Evolutionary conservation across 2,797 vertebrate species (phyloP).

Genomic region (Erithacus rubecula): DNA sequence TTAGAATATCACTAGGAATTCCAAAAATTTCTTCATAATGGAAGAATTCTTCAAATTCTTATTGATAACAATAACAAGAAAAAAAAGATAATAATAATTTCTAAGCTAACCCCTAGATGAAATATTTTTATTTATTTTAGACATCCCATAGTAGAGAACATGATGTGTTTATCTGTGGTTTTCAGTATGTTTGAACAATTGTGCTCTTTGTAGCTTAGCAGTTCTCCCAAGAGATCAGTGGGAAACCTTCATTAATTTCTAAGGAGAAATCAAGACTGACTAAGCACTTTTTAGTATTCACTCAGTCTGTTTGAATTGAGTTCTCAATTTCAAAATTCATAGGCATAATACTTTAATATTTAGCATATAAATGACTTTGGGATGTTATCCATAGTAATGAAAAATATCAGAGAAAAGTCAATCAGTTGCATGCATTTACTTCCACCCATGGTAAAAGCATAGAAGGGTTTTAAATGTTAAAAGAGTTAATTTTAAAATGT

Average conservation of each 20-base stretch:
- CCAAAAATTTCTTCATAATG: neutral
- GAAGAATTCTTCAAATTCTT: neutral
- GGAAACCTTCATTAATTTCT: neutral
- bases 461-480: neutral
- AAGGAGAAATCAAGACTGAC: neutral
- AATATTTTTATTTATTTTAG: neutral
- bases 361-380: neutral
- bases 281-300: neutral
- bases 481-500: neutral
- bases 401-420: neutral
- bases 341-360: neutral
- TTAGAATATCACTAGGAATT: neutral
- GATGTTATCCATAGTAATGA: neutral
- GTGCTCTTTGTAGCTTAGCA: neutral
- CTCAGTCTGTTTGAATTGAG: neutral
- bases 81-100: neutral
- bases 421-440: neutral
- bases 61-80: neutral
- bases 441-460: neutral
- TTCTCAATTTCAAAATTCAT: neutral
- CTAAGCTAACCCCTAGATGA: accelerated
- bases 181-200: neutral
- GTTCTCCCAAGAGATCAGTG: neutral
- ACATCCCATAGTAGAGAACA: neutral
- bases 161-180: neutral